These are phyloP conservation scores for Carlito syrichta DNA, from an alignment of 2,113 vertebrate genomes.

Conservation along the genomic window DNA sequence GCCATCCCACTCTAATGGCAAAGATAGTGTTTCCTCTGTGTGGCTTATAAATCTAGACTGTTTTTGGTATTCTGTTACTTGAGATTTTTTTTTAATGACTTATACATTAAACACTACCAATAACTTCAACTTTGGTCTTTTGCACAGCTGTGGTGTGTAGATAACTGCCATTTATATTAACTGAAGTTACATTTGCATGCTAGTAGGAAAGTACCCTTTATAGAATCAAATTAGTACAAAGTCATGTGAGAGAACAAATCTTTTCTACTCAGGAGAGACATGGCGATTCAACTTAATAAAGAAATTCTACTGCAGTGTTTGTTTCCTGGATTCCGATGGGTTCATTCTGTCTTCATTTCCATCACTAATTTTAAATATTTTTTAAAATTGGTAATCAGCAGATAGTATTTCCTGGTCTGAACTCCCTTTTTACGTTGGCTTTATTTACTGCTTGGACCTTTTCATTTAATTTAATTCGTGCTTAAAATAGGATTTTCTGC, in stretches of 20 bases:
- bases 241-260: background rate
- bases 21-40: background rate
- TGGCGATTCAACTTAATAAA: constrained; percentile 1
- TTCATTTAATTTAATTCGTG: background rate
- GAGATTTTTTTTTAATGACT: background rate
- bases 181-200: constrained; percentile 45
- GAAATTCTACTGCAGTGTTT: background rate
- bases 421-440: background rate
- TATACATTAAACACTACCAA: constrained; percentile 30
- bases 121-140: constrained; percentile 40
- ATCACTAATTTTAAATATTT: background rate
- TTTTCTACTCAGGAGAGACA: background rate
- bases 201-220: constrained; percentile 10
- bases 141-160: constrained; percentile 50
- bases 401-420: background rate
- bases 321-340: background rate
- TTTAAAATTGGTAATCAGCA: background rate
- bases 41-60: constrained; percentile 14
- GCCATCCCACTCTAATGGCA: background rate
- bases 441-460: background rate
- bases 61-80: background rate
- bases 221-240: constrained; percentile 37
- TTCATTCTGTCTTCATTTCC: background rate
- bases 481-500: background rate
- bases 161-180: constrained; percentile 55